Evolutionary conservation across 2,888 invertebrate species (phyloP).

Genomic region (Cacoxenus indagator): DNA sequence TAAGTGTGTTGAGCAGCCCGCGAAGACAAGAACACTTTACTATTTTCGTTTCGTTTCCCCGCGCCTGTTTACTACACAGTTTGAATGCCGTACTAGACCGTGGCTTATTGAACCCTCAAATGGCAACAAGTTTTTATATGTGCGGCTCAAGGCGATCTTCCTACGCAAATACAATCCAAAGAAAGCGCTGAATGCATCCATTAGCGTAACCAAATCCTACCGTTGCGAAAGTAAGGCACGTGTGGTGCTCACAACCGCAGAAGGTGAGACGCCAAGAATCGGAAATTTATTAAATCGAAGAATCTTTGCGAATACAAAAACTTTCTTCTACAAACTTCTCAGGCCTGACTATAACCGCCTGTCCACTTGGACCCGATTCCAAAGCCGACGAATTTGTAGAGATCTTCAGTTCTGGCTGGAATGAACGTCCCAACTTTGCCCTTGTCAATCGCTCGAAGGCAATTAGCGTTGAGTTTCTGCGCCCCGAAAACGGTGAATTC

Average conservation of each 20-base stretch:
- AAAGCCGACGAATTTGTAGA: slow-evolving; percentile 79
- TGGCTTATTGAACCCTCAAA: slow-evolving; percentile 85
- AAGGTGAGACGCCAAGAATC: slow-evolving; percentile 60
- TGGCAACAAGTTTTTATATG: slow-evolving; percentile 81
- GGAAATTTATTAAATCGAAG: not conserved
- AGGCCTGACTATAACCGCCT: slow-evolving; percentile 73
- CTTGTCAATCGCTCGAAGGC: slow-evolving; percentile 76
- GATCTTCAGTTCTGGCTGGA: slow-evolving; percentile 90
- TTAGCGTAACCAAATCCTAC: slow-evolving; percentile 73
- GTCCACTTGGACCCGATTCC: slow-evolving; percentile 73
- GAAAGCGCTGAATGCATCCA: slow-evolving; percentile 74
- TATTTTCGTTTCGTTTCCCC: not conserved
- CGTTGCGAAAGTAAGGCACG: slow-evolving; percentile 84
- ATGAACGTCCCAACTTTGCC: slow-evolving; percentile 74
- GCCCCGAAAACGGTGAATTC: slow-evolving; percentile 82
- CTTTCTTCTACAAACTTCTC: not conserved
- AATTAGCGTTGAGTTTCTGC: slow-evolving; percentile 84
- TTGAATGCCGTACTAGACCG: slow-evolving; percentile 84
- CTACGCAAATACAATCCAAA: slow-evolving; percentile 70
- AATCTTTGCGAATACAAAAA: not conserved
- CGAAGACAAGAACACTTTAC: too few species aligned
- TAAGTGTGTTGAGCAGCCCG: too few species aligned
- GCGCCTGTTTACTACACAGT: slow-evolving; percentile 72
- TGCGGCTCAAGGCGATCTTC: slow-evolving; percentile 80
- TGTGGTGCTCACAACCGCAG: slow-evolving; percentile 82